A percentile compares a stretch with the other conserved stretches of the same genome.
These are phyloP conservation scores for Mobula birostris DNA, from an alignment of 2,113 vertebrate species.

Conservation along the genomic window DNA sequence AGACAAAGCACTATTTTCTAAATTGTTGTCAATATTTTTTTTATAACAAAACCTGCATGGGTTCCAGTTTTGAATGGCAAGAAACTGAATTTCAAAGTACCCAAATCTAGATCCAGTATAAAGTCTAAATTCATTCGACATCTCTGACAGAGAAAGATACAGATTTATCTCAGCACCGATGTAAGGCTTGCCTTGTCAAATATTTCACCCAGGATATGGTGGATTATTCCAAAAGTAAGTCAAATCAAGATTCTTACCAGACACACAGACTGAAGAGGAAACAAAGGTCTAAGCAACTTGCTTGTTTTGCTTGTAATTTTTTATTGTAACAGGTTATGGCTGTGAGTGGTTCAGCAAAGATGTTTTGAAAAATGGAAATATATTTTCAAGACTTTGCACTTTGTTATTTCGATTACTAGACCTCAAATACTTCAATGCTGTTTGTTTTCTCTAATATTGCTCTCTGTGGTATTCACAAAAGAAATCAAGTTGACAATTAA, in stretches of 20 bases:
- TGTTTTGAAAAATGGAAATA: neutral
- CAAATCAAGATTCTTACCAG: neutral
- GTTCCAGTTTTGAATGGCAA: too few relatives aligned
- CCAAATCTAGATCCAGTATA: too few relatives aligned
- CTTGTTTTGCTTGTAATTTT: neutral
- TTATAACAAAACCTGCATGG: too few relatives aligned
- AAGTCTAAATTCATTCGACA: too few relatives aligned
- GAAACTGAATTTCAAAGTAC: too few relatives aligned
- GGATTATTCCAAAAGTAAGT: neutral
- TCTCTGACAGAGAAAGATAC: neutral
- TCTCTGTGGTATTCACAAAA: neutral
- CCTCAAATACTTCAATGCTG: neutral
- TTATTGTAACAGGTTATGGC: neutral
- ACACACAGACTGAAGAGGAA: neutral
- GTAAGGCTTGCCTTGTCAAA: neutral
- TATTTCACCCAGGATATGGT: neutral
- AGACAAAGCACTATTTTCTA: too few relatives aligned
- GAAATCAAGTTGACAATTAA: neutral
- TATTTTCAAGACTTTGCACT: neutral
- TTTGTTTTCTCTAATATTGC: neutral
- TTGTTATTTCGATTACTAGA: neutral
- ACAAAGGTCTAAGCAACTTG: neutral
- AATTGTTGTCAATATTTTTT: too few relatives aligned
- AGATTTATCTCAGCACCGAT: neutral
- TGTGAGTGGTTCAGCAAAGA: neutral